Base-by-base conservation (phyloP, 2,888 invertebrate genomes). In the Athrips mouffetella region DNA sequence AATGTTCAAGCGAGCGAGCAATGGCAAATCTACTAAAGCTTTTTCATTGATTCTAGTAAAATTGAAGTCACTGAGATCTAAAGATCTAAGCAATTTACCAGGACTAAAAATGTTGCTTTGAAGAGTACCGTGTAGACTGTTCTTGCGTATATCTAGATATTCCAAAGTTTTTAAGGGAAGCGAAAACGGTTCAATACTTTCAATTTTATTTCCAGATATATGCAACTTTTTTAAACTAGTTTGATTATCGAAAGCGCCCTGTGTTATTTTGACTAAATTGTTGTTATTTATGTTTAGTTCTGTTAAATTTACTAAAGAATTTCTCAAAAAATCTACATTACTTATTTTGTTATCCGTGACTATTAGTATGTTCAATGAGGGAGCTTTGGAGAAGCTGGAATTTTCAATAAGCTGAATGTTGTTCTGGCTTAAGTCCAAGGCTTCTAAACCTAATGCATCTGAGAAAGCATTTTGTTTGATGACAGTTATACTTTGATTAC, bases 91-190 rank as follows among this genome's bases (percentile, higher is more conserved):
- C 49, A 58, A 75, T 45, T 66, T 74, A 0, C 80, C 80, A 6
- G 81, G 81, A 55, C 83, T 82, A 21, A 80, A 70, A 4, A 72
- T 58, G 49, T 76, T 62, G 48, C 59, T 59, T 20, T 59, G 63
- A 29, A 87, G 58, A 5, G 48, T 47, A 15, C 78, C 81, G 15
- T 40, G 54, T n/a, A 86, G 21, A 15, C 23, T 45, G 59, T 85
- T 87, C 15, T 72, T 71, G 4, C 52, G 46, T 10, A 86, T 21
- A 52, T 73, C 63, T 1, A 87, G 58, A 60, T 73, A 79, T 55
- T 85, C 79, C n/a, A 87, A 62, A 29, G 66, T 81, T 10, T 50
- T 47, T 30, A 86, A 57, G 0, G 87, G 78, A 40, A 86, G 62
- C 1, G 81, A 70, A 52, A 70, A 54, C 48, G 59, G 60, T 52